These are phyloP conservation scores for Psylliodes chrysocephalus DNA, from an alignment of 2,888 invertebrate species.

Conservation along the genomic window DNA sequence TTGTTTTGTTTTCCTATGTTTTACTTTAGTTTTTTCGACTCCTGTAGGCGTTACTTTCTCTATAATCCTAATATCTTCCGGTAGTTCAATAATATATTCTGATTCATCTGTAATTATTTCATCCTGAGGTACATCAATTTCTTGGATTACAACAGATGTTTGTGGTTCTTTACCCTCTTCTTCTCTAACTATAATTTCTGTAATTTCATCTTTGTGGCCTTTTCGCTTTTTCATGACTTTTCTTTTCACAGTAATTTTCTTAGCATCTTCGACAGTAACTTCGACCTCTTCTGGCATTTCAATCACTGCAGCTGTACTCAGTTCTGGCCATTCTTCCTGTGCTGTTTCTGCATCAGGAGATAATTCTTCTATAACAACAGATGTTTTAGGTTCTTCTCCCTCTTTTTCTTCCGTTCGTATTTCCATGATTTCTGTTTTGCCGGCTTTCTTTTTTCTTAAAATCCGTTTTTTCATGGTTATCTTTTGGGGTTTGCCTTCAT, in stretches of 20 bases:
- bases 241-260: conserved; percentile 55
- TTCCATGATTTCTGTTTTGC: conserved; percentile 58
- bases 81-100: conserved; percentile 50
- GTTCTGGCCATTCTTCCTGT: conserved; percentile 38
- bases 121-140: conserved; percentile 45
- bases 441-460: conserved; percentile 62
- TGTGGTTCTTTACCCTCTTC: conserved; percentile 54
- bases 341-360: conserved; percentile 32
- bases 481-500: conserved; percentile 38
- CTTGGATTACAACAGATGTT: conserved; percentile 51
- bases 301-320: conserved; percentile 50
- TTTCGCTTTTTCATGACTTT: conserved; percentile 58
- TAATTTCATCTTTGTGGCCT: conserved; percentile 58
- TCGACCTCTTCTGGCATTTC: conserved; percentile 54
- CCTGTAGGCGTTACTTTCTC: conserved; percentile 38
- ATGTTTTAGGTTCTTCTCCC: conserved; percentile 54
- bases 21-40: conserved; percentile 53
- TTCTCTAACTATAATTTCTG: conserved; percentile 54
- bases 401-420: conserved; percentile 52
- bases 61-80: conserved; percentile 36
- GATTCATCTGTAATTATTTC: conserved; percentile 55
- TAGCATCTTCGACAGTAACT: conserved; percentile 48
- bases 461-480: conserved; percentile 60
- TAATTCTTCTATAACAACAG: conserved; percentile 52
- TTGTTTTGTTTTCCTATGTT: conserved; percentile 62